Evolutionary conservation across 2,113 vertebrate genomes (phyloP).

Genomic region (Malurus elegans): DNA sequence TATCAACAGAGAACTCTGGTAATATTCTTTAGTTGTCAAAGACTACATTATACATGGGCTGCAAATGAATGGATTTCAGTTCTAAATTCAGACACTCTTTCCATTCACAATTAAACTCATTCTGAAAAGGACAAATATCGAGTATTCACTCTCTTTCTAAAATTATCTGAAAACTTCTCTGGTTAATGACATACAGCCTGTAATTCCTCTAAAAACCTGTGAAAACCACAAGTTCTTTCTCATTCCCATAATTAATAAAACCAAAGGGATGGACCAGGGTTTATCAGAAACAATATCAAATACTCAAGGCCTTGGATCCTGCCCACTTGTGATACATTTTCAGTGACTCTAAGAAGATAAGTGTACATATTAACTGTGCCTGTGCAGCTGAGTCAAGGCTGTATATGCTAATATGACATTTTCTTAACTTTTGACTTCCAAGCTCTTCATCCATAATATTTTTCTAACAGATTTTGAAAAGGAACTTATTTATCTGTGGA

Average conservation of each 20-base stretch:
- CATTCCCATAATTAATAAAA: background rate
- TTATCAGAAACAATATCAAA: background rate
- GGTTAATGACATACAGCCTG: background rate
- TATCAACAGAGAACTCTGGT: background rate
- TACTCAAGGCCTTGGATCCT: background rate
- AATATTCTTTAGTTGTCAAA: slow-evolving; percentile 29
- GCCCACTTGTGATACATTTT: background rate
- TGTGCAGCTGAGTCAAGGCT: background rate
- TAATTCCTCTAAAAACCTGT: background rate
- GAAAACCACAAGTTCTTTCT: background rate
- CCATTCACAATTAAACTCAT: slow-evolving; percentile 48
- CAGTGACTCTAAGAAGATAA: background rate
- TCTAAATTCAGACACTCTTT: slow-evolving; percentile 57
- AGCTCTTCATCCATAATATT: background rate
- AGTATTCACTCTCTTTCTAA: slow-evolving; percentile 22
- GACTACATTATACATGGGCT: slow-evolving; percentile 7
- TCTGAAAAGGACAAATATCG: background rate
- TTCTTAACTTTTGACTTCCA: slow-evolving; percentile 32
- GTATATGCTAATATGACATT: slow-evolving; percentile 12
- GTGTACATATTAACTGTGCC: background rate
- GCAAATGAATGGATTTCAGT: slow-evolving; percentile 48
- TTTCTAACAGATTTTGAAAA: background rate
- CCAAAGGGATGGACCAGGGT: background rate
- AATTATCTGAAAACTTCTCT: slow-evolving; percentile 8
- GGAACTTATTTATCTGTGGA: background rate